phyloP scores from a whole-genome alignment of 2,797 vertebrate genomes.

The Rhadinocentrus ornatus region DNA sequence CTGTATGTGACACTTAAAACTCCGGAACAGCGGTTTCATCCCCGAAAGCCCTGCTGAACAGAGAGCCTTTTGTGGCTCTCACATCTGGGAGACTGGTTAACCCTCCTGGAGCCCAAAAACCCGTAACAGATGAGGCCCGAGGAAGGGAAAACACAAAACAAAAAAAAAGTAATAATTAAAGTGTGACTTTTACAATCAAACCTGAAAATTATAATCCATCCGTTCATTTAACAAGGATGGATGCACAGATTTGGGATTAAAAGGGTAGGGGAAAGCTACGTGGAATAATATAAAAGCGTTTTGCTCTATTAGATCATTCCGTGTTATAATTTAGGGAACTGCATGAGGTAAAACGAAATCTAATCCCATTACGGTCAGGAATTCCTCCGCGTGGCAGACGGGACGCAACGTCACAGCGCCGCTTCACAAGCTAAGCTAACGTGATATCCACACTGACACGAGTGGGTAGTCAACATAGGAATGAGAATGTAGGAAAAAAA shows the following conservation, averaged over 20 bases:
- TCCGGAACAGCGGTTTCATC: conserved; percentile 2
- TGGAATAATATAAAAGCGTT: too few species aligned
- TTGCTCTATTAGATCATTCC: background rate
- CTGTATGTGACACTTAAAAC: conserved; percentile 15
- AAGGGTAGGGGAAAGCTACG: too few species aligned
- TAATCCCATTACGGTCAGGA: background rate
- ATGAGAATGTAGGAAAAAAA: too few species aligned
- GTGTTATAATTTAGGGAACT: background rate
- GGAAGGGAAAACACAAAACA: background rate
- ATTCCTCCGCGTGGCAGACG: conserved; percentile 46
- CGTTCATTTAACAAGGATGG: too few species aligned
- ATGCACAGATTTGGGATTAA: too few species aligned
- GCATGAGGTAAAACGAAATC: background rate
- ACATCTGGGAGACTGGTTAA: conserved; percentile 70
- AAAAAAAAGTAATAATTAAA: background rate
- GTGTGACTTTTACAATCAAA: background rate
- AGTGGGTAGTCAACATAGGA: background rate
- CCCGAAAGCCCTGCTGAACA: conserved; percentile 35
- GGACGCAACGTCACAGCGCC: conserved; percentile 22
- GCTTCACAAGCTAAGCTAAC: conserved; percentile 4
- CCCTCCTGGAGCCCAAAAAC: conserved; percentile 31
- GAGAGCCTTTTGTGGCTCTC: conserved; percentile 57
- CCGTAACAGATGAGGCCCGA: conserved; percentile 1
- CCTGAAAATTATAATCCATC: background rate
- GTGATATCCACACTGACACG: background rate